Conservation (phyloP, 2,113 vertebrate genomes). For the Gila orcuttii region DNA sequence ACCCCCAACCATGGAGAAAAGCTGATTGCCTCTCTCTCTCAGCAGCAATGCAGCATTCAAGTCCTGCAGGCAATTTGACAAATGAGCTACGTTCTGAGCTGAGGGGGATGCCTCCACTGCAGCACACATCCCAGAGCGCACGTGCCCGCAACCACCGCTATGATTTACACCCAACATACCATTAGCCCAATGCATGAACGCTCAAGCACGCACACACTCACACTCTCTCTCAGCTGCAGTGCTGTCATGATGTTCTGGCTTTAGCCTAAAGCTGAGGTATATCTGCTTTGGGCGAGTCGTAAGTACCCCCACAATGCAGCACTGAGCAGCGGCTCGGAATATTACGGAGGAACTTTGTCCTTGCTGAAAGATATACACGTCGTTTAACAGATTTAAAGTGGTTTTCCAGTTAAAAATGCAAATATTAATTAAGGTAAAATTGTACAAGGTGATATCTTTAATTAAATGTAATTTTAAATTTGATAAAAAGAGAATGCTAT, state of each 20-base stretch:
- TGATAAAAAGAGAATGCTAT: too few species aligned
- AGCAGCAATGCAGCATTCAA: slow-evolving; percentile 82
- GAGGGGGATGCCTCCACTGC: slow-evolving; percentile 73
- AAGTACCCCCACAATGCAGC: slow-evolving; percentile 29
- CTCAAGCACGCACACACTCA: slow-evolving; percentile 26
- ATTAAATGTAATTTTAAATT: not conserved
- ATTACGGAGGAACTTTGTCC: not conserved
- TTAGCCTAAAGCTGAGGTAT: slow-evolving; percentile 39
- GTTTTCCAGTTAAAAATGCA: not conserved
- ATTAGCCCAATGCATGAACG: slow-evolving; percentile 51
- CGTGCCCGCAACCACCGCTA: slow-evolving; percentile 65
- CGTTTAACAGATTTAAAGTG: not conserved
- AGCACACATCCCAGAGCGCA: slow-evolving; percentile 68
- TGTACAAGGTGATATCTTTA: not conserved
- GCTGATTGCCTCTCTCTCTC: slow-evolving; percentile 71
- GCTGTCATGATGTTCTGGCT: slow-evolving; percentile 41
- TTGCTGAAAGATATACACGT: not conserved
- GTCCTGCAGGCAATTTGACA: slow-evolving; percentile 79
- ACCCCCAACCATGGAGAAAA: slow-evolving; percentile 65
- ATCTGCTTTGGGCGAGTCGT: slow-evolving; percentile 32
- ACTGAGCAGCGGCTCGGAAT: not conserved
- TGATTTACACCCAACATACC: slow-evolving; percentile 61
- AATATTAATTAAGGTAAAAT: not conserved
- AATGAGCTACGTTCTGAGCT: slow-evolving; percentile 76
- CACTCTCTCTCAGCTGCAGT: slow-evolving; percentile 46